phyloP scores from a whole-genome alignment of 2,888 invertebrate species.

The Lamellibrachia columna region DNA sequence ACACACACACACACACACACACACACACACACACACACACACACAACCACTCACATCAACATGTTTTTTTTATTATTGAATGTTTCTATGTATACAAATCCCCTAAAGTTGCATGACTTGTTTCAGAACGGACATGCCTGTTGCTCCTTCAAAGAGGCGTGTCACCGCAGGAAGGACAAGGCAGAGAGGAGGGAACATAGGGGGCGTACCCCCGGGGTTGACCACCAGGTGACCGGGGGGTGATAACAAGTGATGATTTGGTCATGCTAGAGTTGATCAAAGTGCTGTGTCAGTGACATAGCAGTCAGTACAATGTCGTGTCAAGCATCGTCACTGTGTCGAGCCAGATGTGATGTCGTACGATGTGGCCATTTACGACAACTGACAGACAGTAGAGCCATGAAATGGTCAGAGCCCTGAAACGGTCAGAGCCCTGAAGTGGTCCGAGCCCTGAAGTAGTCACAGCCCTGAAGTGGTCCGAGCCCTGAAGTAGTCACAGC shows the following conservation, averaged over 20 bases:
- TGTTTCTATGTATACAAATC: not conserved
- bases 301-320: not conserved
- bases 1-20: too few relatives aligned
- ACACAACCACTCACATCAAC: too few relatives aligned
- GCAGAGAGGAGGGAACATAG: not conserved
- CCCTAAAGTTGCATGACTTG: not conserved
- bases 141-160: not conserved
- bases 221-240: not conserved
- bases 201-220: not conserved
- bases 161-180: not conserved
- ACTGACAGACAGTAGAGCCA: not conserved
- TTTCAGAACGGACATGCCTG: not conserved
- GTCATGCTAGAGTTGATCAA: not conserved
- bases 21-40: too few relatives aligned
- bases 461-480: not conserved
- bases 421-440: not conserved
- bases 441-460: too few relatives aligned
- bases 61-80: too few relatives aligned
- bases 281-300: not conserved
- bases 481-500: not conserved
- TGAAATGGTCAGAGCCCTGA: not conserved
- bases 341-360: not conserved
- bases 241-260: not conserved
- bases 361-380: not conserved
- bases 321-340: not conserved